Evolutionary conservation across 2,797 vertebrate species (phyloP).

Genomic region (Notamacropus eugenii): DNA sequence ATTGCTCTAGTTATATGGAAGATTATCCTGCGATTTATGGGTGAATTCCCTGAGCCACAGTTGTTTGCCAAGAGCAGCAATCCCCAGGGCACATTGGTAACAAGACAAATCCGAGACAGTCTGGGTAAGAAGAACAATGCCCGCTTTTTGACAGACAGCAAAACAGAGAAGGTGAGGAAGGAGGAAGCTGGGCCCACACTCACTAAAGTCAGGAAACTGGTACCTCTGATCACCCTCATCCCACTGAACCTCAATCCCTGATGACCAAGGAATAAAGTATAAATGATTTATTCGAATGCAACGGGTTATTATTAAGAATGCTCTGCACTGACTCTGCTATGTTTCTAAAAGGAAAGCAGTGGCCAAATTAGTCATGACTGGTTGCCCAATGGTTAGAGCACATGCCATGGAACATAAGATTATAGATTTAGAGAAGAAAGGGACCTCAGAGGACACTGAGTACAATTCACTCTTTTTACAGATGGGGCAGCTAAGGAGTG

Average conservation of each 20-base stretch:
- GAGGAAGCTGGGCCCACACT: background rate
- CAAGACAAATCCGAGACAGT: slow-evolving; percentile 79
- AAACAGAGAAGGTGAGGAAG: slow-evolving; percentile 48
- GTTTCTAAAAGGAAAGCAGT: background rate
- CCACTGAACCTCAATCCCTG: slow-evolving; percentile 72
- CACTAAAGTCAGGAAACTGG: background rate
- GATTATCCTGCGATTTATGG: slow-evolving; percentile 97
- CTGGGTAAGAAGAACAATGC: slow-evolving; percentile 69
- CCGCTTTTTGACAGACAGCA: background rate
- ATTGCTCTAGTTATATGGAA: slow-evolving; percentile 93
- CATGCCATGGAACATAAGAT: background rate
- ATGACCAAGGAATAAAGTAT: slow-evolving; percentile 44
- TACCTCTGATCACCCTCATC: background rate
- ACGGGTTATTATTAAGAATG: background rate
- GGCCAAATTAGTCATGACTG: background rate
- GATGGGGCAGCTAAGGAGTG: background rate
- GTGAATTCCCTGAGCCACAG: slow-evolving; percentile 94
- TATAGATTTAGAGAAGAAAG: background rate
- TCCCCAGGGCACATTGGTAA: slow-evolving; percentile 66
- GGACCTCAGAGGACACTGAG: background rate
- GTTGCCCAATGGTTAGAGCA: background rate
- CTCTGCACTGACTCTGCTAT: background rate
- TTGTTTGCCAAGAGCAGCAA: slow-evolving; percentile 78
- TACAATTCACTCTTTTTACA: background rate
- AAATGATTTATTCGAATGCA: background rate